Conservation (phyloP, 2,113 vertebrate genomes). For the Macaca fascicularis region DNA sequence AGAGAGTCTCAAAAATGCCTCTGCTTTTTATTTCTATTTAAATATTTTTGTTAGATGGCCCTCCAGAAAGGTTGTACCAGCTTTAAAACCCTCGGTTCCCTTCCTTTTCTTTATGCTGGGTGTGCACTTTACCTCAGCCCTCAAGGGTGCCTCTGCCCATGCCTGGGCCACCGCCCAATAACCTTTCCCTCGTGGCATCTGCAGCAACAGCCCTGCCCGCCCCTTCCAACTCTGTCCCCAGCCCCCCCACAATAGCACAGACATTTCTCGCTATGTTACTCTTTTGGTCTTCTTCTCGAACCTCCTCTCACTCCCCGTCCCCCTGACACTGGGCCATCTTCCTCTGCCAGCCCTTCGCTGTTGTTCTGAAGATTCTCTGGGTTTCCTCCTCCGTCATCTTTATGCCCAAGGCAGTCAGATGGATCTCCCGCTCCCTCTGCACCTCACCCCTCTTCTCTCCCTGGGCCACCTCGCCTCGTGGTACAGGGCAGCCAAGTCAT, state of each 20-base stretch:
- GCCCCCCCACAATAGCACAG: accelerated
- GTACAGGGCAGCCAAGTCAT: neutral
- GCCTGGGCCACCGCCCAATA: accelerated
- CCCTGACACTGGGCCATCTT: neutral
- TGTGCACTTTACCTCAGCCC: neutral
- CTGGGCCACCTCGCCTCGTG: neutral
- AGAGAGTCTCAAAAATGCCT: neutral
- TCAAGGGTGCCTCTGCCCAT: neutral
- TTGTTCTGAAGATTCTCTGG: neutral
- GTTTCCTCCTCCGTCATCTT: neutral
- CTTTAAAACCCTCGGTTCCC: neutral
- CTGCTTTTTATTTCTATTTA: neutral
- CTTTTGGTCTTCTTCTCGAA: neutral
- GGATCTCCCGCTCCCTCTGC: neutral
- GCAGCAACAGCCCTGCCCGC: accelerated
- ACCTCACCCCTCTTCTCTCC: neutral
- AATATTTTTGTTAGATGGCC: neutral
- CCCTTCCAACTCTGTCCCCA: neutral
- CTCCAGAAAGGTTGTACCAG: neutral
- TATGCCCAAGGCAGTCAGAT: neutral
- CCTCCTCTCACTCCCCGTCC: no score
- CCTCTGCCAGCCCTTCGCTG: neutral
- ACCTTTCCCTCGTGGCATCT: accelerated
- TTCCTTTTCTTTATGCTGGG: no score
- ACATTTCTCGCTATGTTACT: neutral